Base-by-base conservation (phyloP, 2,888 invertebrate genomes). In the Parnassius orleans region DNA sequence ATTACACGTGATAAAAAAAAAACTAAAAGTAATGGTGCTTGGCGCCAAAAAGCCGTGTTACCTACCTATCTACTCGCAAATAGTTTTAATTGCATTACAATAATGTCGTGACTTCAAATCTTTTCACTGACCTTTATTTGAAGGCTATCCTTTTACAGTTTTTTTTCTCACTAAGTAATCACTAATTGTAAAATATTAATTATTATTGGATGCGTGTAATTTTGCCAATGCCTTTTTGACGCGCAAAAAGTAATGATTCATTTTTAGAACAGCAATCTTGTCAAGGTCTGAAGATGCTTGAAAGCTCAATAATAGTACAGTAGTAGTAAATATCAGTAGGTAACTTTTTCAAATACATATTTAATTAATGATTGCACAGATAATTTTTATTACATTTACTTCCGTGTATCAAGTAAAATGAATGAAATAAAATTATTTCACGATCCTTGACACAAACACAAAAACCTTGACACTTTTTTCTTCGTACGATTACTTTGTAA, bases 291-390 rank as follows among this genome's bases (percentile, higher is more conserved):
- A 33, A 12, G n/a, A 47, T n/a, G 33, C 11, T 57, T n/a, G 19
- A 11, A 46, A 52, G 14, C 53, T 56, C 33, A 61, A 55, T 61
- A 61, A 55, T 50, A 48, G 14, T 14, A 48, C 46, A n/a, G n/a
- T n/a, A n/a, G n/a, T n/a, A n/a, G n/a, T n/a, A 11, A 14, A 42
- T 15, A 46, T 56, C 52, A 15, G 43, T 51, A 57, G 52, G 24
- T 12, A 19, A 19, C 19, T 19, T 41, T 60, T 52, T 55, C 48
- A 57, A 52, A 48, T 44, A n/a, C 50, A 43, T 12, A 57, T 59
- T 57, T 56, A 57, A 65, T 60, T 62, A 57, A 54, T 61, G 41
- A 65, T 57, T 50, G 51, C 15, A 53, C 42, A 2, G n/a, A 33
- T 43, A n/a, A 24, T 52, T 46, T 24, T 14, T 62, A 19, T 43